Evolutionary conservation across 1,140 invertebrate species (phyloP), one percentile per base, ranked within the genome.

Genomic region (Penaeus vannamei): DNA sequence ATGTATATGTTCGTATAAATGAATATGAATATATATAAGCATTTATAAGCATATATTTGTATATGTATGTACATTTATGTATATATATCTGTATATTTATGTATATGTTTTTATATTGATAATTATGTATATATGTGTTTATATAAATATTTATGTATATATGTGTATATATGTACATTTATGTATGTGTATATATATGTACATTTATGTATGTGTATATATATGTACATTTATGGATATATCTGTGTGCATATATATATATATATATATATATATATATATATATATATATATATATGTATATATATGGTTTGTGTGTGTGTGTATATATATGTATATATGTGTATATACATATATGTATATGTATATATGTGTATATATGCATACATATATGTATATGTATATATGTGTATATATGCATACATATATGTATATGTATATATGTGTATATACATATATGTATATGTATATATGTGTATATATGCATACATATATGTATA

Each of bases 191-290:
- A 72, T 72, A 72, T 72, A 72, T 29, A 72, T 72, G 26, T 72
- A 72, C 26, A 72, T 29, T n/a, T 72, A 72, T 72, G n/a, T 72
- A 72, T n/a, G n/a, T 72, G n/a, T 72, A 72, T 72, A 72, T n/a
- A 72, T 72, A 72, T 72, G n/a, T 72, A 72, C 23, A 72, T n/a
- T 23, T 23, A 26, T 2, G n/a, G 17, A 72, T 23, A 69, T 23
- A 23, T 23, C 0, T 23, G 1, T 69, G 1, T 23, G 23, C 32
- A 20, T 72, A 72, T n/a, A 26, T n/a, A 72, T 72, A 36, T 0
- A 29, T 20, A 72, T 72, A 72, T 29, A 72, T 29, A 72, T 72
- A 72, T 72, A 72, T 29, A 72, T 29, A 72, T 72, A 29, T 29
- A 72, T 29, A 72, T 72, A 72, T 29, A 72, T 29, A 72, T 72